A percentile compares a stretch with the other conserved stretches of the same genome.
Evolutionary conservation across 1,140 invertebrate genomes (phyloP).

Genomic region (Ostrea denselamellosa): DNA sequence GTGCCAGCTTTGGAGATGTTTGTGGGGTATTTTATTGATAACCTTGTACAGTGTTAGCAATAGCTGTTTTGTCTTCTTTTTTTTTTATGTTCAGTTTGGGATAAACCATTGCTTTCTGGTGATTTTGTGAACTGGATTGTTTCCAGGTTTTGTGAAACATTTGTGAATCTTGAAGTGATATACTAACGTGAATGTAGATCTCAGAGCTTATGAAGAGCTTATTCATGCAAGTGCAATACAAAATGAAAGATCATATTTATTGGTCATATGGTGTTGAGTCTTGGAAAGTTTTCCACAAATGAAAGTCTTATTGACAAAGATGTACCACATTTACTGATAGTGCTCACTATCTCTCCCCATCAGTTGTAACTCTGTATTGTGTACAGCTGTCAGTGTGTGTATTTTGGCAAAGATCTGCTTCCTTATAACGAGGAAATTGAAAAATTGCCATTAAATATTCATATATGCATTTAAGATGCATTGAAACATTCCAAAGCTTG

Average conservation of each 20-base stretch:
- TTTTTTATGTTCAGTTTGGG: neutral
- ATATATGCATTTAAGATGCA: neutral
- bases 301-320: constrained; percentile 7
- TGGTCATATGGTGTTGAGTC: neutral
- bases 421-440: neutral
- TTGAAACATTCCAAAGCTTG: constrained; percentile 39
- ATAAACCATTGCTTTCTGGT: constrained; percentile 11
- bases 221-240: neutral
- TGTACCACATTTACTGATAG: neutral
- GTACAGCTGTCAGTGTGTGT: neutral
- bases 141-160: constrained; percentile 1
- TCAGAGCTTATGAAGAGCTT: neutral
- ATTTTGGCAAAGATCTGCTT: neutral
- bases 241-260: neutral
- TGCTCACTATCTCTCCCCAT: neutral
- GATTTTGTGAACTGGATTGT: neutral
- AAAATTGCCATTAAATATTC: neutral
- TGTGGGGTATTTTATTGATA: neutral
- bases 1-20: constrained; percentile 14
- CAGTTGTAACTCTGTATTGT: neutral
- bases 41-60: neutral
- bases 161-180: neutral
- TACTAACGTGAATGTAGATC: neutral
- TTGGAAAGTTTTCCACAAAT: neutral
- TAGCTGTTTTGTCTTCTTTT: neutral